Conservation (phyloP, 2,888 invertebrate genomes). For the Spatulosminthurus flaviceps region DNA sequence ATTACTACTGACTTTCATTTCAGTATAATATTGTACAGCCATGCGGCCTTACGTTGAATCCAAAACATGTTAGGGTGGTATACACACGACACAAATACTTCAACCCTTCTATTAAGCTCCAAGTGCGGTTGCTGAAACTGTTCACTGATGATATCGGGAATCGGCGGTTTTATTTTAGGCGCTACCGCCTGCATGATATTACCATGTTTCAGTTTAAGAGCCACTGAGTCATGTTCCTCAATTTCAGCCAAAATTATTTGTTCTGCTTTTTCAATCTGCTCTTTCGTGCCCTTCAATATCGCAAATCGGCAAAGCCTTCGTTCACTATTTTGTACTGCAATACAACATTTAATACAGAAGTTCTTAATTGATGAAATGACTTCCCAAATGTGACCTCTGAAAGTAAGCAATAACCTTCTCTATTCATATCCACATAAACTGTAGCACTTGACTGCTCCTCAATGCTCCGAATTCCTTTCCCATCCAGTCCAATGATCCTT, state of each 20-base stretch:
- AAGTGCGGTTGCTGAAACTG: neutral
- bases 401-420: conserved; percentile 28
- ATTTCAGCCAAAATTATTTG: conserved; percentile 78
- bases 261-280: conserved; percentile 79
- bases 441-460: conserved; percentile 78
- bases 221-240: conserved; percentile 65
- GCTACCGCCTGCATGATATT: conserved; percentile 25
- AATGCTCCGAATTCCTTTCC: conserved; percentile 77
- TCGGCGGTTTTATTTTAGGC: neutral
- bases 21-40: too few species aligned
- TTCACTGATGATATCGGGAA: conserved; percentile 20
- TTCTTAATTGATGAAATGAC: too few species aligned
- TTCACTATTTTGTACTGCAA: neutral
- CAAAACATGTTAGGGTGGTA: conserved; percentile 85
- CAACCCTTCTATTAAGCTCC: conserved; percentile 72
- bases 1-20: too few species aligned
- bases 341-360: too few species aligned
- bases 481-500: conserved; percentile 79
- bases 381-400: too few species aligned
- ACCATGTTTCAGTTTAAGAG: neutral
- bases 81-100: conserved; percentile 89
- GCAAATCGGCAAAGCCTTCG: conserved; percentile 58
- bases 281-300: conserved; percentile 74
- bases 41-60: conserved; percentile 74
- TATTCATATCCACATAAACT: conserved; percentile 71